Conservation (phyloP, 1,140 invertebrate species). For the Phortica variegata region DNA sequence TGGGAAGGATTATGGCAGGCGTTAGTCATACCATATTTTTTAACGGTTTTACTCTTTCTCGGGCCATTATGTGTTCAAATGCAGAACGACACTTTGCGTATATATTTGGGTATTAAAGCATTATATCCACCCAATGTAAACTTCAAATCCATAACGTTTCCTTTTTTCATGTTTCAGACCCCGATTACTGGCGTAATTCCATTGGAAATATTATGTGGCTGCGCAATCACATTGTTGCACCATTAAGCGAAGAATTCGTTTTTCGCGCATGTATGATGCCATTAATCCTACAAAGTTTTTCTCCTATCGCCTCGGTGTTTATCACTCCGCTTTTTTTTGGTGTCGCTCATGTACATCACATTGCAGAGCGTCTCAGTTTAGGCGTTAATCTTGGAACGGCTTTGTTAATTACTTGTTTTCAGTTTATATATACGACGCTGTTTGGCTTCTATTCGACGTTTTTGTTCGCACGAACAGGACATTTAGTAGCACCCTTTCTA, state of each 20-base stretch:
- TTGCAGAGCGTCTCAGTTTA: constrained; percentile 74
- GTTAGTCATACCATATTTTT: constrained; percentile 70
- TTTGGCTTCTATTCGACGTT: constrained; percentile 94
- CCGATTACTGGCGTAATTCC: constrained; percentile 72
- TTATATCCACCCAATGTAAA: background rate
- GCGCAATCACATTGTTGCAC: constrained; percentile 87
- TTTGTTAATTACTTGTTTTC: constrained; percentile 74
- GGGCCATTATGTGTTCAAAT: constrained; percentile 77
- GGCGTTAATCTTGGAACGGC: constrained; percentile 70
- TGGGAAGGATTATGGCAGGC: constrained; percentile 73
- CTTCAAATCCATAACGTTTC: background rate
- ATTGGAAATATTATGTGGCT: constrained; percentile 79
- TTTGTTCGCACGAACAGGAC: constrained; percentile 81
- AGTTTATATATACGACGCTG: constrained; percentile 86
- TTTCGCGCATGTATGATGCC: constrained; percentile 94
- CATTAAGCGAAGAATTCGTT: constrained; percentile 92
- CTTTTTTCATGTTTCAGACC: constrained; percentile 61
- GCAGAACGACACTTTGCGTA: constrained; percentile 67
- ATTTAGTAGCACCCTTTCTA: constrained; percentile 83
- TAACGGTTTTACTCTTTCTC: constrained; percentile 83
- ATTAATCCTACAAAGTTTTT: constrained; percentile 79
- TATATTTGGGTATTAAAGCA: constrained; percentile 66
- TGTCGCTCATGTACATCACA: constrained; percentile 90
- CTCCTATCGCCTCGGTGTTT: constrained; percentile 74
- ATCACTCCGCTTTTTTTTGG: constrained; percentile 91